phyloP scores from a whole-genome alignment of 2,797 vertebrate species.

The Falco biarmicus region DNA sequence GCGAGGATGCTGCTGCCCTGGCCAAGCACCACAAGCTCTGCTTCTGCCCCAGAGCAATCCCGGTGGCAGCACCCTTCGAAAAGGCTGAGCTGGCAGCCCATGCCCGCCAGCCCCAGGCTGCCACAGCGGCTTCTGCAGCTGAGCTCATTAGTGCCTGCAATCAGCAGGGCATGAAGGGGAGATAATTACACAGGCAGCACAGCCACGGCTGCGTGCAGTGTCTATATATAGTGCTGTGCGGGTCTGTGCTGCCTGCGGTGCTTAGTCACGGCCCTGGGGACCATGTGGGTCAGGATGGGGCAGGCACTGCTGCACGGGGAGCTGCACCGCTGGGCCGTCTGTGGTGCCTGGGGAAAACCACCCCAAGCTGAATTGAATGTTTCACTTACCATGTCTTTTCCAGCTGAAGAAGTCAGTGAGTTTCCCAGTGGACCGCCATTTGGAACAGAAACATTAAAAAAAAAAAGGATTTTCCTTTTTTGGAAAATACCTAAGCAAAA shows the following conservation, averaged over 20 bases:
- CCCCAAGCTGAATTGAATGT: not conserved
- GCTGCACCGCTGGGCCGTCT: not conserved
- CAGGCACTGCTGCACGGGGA: not conserved
- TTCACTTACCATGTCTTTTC: not conserved
- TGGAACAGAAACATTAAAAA: not conserved
- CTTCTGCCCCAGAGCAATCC: accelerated
- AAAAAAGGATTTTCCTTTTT: not conserved
- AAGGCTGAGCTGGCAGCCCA: not conserved
- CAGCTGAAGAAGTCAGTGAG: not conserved
- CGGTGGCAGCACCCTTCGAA: accelerated
- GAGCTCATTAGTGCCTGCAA: constrained; percentile 54
- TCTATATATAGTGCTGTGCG: not conserved
- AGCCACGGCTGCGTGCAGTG: not conserved
- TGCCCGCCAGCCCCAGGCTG: not conserved
- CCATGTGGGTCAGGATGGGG: accelerated
- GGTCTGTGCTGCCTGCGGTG: accelerated
- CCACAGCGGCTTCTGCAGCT: not conserved
- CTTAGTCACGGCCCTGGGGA: not conserved
- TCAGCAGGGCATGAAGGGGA: constrained; percentile 41
- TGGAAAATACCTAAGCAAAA: not conserved
- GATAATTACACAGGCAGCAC: not conserved
- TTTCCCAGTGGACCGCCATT: not conserved
- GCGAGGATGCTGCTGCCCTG: not conserved
- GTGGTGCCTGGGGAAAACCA: not conserved
- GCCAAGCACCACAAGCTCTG: not conserved